Conservation (phyloP, 2,888 invertebrate genomes). For the Mesorhabditis sp. region DNA sequence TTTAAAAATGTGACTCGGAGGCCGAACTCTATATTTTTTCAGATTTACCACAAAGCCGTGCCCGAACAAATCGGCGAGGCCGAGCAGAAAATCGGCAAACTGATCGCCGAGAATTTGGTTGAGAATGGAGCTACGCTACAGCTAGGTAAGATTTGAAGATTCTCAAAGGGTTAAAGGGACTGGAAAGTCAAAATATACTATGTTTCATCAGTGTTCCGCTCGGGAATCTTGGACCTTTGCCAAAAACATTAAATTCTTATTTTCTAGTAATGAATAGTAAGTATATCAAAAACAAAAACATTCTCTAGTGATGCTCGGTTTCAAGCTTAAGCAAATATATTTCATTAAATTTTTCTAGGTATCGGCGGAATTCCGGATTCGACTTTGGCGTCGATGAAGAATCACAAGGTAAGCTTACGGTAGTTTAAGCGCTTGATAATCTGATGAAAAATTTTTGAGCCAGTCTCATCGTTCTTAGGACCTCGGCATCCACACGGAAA, state of each 20-base stretch:
- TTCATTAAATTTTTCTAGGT: constrained; percentile 57
- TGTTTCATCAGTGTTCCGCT: no score
- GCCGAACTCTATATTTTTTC: background rate
- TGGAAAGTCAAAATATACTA: no score
- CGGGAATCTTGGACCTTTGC: no score
- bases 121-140: constrained; percentile 87
- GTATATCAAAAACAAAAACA: no score
- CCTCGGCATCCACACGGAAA: constrained; percentile 90
- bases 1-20: no score
- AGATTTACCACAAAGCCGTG: constrained; percentile 17
- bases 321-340: no score
- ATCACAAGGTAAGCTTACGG: constrained; percentile 69
- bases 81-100: constrained; percentile 12
- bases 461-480: constrained; percentile 63
- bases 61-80: background rate
- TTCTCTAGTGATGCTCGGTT: no score
- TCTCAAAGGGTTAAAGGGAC: background rate
- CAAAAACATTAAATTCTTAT: no score
- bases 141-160: constrained; percentile 64
- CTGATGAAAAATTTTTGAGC: background rate
- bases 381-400: constrained; percentile 73
- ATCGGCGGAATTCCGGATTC: constrained; percentile 94
- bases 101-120: constrained; percentile 84
- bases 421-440: background rate
- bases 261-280: no score